phyloP scores from a whole-genome alignment of 2,797 vertebrate species.

The Glossophaga mutica region DNA sequence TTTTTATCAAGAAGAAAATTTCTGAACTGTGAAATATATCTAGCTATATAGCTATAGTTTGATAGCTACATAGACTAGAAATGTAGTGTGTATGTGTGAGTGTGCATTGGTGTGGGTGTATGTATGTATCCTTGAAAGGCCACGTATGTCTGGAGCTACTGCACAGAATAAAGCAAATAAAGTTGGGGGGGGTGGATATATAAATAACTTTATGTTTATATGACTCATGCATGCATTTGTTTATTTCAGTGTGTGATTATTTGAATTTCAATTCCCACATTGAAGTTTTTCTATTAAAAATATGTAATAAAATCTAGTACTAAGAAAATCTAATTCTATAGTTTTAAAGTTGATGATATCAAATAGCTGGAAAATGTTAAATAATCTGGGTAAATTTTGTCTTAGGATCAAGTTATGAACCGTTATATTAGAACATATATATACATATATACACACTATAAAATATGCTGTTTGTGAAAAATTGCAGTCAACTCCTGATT shows the following conservation, averaged over 20 bases:
- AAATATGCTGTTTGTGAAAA: background rate
- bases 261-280: slow-evolving; percentile 20
- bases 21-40: slow-evolving; percentile 32
- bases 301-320: background rate
- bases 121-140: background rate
- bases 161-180: background rate
- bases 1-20: slow-evolving; percentile 59
- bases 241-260: slow-evolving; percentile 32
- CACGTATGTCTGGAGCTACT: background rate
- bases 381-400: background rate
- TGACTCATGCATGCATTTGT: background rate
- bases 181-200: background rate
- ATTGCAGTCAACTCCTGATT: background rate
- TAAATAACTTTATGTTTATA: slow-evolving; percentile 31
- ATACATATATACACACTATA: background rate
- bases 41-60: background rate
- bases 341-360: background rate
- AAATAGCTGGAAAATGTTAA: slow-evolving; percentile 34
- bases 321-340: background rate
- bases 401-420: background rate
- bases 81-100: background rate
- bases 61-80: background rate
- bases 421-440: background rate
- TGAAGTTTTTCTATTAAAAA: slow-evolving; percentile 5
- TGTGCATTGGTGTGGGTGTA: background rate